Conservation (phyloP, 2,888 invertebrate genomes). For the Chirona hameri region DNA sequence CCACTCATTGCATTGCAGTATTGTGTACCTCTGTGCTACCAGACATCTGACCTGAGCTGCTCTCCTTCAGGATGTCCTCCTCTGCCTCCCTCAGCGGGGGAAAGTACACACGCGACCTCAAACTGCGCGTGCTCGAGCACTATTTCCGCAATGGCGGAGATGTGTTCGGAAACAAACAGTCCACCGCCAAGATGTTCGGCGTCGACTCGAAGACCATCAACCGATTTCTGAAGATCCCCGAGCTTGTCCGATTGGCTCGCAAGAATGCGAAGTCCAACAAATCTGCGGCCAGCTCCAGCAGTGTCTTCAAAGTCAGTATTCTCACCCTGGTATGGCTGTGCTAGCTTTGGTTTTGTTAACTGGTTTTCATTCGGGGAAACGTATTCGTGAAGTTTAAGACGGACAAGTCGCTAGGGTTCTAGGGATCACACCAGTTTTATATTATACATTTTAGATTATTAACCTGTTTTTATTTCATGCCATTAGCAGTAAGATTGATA, state of each 20-base stretch:
- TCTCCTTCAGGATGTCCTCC: neutral
- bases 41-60: too few species aligned
- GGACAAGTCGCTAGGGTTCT: too few species aligned
- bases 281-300: neutral
- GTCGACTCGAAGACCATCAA: conserved; percentile 28
- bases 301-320: neutral
- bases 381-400: too few species aligned
- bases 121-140: conserved; percentile 27
- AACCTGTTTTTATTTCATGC: too few species aligned
- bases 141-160: conserved; percentile 25
- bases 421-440: too few species aligned
- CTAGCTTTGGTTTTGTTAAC: too few species aligned
- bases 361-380: too few species aligned
- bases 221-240: conserved; percentile 23
- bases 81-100: neutral
- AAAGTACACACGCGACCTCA: conserved; percentile 25
- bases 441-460: too few species aligned
- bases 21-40: too few species aligned
- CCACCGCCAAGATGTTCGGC: conserved; percentile 27
- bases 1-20: too few species aligned
- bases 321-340: too few species aligned
- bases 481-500: too few species aligned
- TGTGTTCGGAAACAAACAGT: conserved; percentile 30
- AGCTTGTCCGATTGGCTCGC: neutral
- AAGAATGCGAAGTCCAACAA: neutral